Conservation (phyloP, 2,797 vertebrate species). For the Microctenopoma stevenorrisi region DNA sequence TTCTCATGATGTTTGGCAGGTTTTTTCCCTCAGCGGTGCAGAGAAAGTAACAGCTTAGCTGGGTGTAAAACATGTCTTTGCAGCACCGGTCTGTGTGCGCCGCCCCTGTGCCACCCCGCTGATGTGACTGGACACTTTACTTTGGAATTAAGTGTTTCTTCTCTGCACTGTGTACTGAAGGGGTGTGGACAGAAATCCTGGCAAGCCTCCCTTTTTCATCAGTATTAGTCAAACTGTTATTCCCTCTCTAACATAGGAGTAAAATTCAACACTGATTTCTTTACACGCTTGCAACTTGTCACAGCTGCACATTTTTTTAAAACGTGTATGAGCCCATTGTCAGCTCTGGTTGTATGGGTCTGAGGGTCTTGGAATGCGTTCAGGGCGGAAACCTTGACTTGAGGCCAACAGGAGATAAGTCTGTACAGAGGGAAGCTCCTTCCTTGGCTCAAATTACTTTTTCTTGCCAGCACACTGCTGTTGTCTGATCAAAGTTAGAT, state of each 20-base stretch:
- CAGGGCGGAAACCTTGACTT: constrained; percentile 53
- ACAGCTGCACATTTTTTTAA: constrained; percentile 12
- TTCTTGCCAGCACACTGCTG: constrained; percentile 30
- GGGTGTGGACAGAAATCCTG: constrained; percentile 39
- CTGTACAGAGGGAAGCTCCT: constrained; percentile 69
- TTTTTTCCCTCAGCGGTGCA: neutral
- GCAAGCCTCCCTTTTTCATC: neutral
- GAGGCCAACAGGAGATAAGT: constrained; percentile 57
- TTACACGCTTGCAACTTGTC: neutral
- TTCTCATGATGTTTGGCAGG: neutral
- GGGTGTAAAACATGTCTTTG: neutral
- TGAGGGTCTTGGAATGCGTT: constrained; percentile 40
- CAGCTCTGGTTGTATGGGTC: constrained; percentile 11
- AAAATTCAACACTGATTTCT: constrained; percentile 2
- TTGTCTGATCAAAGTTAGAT: constrained; percentile 35
- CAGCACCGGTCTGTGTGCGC: neutral
- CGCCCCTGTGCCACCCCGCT: no score
- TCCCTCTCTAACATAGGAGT: neutral
- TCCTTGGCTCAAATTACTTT: constrained; percentile 16
- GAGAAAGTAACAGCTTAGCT: neutral
- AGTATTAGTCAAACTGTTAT: constrained; percentile 1
- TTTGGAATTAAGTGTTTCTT: neutral
- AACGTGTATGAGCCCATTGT: constrained; percentile 33
- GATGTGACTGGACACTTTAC: neutral
- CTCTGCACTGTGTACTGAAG: neutral